Evolutionary conservation across 1,140 invertebrate species (phyloP).

Genomic region (Drosophila kikkawai): DNA sequence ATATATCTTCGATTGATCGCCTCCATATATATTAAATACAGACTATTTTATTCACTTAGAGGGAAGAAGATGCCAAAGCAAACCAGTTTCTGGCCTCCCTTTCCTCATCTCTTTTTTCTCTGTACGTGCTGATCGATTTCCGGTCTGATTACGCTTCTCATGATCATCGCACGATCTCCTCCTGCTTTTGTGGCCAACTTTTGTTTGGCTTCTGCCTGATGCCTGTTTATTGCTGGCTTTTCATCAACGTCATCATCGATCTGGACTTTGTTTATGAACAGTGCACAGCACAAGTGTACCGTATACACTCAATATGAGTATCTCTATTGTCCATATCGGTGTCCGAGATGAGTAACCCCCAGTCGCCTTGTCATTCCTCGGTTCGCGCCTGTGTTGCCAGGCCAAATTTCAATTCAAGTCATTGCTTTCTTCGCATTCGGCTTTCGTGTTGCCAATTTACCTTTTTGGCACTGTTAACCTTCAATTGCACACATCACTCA

Average conservation of each 20-base stretch:
- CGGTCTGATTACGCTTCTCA: constrained; percentile 82
- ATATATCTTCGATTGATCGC: neutral
- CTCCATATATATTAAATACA: constrained; percentile 15
- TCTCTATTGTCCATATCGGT: constrained; percentile 39
- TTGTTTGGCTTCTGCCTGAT: constrained; percentile 68
- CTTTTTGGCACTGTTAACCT: constrained; percentile 79
- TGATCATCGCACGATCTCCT: constrained; percentile 63
- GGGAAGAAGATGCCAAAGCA: neutral
- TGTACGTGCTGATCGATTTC: constrained; percentile 84
- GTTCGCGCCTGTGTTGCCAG: constrained; percentile 6
- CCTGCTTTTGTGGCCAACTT: constrained; percentile 50
- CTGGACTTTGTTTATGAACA: constrained; percentile 44
- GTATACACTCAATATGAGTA: constrained; percentile 27
- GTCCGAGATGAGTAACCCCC: constrained; percentile 32
- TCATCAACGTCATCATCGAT: constrained; percentile 61
- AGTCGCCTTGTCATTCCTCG: constrained; percentile 7
- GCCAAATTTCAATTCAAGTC: constrained; percentile 3
- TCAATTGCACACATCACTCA: constrained; percentile 68
- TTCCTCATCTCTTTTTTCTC: constrained; percentile 24
- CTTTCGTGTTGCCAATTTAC: constrained; percentile 46
- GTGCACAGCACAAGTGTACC: constrained; percentile 12
- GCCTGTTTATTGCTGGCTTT: constrained; percentile 61
- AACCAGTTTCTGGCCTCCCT: constrained; percentile 27
- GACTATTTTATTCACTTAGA: constrained; percentile 42
- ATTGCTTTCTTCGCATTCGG: constrained; percentile 32